These are phyloP conservation scores for Strix aluco DNA, from an alignment of 2,113 vertebrate species.

Conservation along the genomic window DNA sequence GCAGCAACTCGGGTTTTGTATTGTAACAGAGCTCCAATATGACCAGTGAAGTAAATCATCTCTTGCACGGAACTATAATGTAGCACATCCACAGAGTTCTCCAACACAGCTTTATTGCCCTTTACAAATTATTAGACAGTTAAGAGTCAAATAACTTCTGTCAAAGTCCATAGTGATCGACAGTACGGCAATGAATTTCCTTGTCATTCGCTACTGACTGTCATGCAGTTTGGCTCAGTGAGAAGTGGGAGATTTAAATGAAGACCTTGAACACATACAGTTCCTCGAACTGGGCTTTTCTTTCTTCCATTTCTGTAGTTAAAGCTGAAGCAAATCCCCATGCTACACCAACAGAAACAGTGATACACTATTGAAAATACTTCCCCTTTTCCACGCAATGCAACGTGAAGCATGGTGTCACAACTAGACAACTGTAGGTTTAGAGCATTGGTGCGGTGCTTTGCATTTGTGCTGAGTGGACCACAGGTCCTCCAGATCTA, in stretches of 20 bases:
- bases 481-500: background rate
- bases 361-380: rapidly evolving
- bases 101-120: background rate
- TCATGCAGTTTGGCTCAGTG: background rate
- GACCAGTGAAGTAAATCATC: background rate
- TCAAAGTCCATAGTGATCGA: background rate
- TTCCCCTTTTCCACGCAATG: background rate
- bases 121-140: background rate
- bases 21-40: background rate
- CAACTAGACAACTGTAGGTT: background rate
- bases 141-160: background rate
- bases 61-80: background rate
- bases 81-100: background rate
- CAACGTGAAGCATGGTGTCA: rapidly evolving
- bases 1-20: background rate
- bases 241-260: background rate
- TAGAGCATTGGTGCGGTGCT: background rate
- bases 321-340: background rate
- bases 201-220: background rate
- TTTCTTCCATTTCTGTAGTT: background rate
- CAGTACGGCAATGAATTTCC: background rate
- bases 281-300: background rate
- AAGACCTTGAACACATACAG: background rate
- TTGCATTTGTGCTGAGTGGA: background rate
- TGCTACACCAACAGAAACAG: background rate